Conservation (phyloP, 2,797 vertebrate species). For the Rhinophrynus dorsalis region DNA sequence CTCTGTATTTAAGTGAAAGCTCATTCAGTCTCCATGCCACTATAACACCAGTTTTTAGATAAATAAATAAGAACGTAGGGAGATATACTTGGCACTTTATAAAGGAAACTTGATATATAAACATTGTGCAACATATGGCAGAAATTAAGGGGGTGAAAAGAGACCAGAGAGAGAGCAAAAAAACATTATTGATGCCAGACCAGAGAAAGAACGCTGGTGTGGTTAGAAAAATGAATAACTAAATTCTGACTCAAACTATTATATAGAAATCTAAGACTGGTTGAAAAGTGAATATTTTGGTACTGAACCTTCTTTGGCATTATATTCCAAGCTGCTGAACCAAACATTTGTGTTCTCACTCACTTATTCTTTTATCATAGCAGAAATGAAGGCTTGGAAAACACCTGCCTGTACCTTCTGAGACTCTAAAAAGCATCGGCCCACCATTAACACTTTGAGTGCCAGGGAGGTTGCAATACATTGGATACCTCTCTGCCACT, state of each 20-base stretch:
- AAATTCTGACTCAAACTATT: conserved; percentile 23
- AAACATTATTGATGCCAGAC: conserved; percentile 20
- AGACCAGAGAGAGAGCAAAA: neutral
- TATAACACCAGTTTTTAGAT: neutral
- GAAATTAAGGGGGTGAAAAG: conserved; percentile 30
- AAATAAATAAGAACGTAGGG: conserved; percentile 9
- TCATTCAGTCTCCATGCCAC: conserved; percentile 1
- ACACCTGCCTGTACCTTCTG: neutral
- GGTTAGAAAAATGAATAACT: conserved; percentile 27
- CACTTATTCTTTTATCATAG: conserved; percentile 11
- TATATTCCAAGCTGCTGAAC: neutral
- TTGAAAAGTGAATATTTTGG: conserved; percentile 10
- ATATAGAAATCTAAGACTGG: neutral
- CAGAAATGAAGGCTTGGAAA: conserved; percentile 5
- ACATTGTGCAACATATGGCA: conserved; percentile 36
- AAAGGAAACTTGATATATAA: conserved; percentile 26
- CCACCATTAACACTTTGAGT: neutral
- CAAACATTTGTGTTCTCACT: conserved; percentile 10
- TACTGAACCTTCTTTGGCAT: conserved; percentile 23
- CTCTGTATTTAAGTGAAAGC: neutral
- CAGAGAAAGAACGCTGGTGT: conserved; percentile 14
- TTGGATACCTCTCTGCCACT: no score
- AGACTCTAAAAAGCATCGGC: neutral
- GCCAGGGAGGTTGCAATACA: no score
- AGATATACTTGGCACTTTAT: conserved; percentile 16